Evolutionary conservation across 2,113 vertebrate species (phyloP).

Genomic region (Dicerorhinus sumatrensis): DNA sequence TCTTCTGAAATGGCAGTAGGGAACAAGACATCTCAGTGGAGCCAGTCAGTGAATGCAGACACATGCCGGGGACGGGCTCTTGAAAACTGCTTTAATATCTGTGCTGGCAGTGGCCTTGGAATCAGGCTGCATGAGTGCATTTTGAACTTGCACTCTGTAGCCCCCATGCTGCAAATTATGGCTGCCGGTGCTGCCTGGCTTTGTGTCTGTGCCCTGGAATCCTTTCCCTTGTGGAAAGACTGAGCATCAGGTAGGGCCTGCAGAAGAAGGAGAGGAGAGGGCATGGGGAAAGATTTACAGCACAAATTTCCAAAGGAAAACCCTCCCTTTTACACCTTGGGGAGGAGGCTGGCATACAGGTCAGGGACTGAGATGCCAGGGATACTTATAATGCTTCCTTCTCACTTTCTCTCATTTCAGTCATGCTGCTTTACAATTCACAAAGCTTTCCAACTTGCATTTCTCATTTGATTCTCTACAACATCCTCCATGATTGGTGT

Average conservation of each 20-base stretch:
- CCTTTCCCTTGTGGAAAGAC: not conserved
- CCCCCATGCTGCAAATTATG: not conserved
- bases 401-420: not conserved
- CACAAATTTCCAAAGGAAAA: conserved; percentile 42
- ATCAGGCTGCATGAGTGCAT: not conserved
- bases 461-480: conserved; percentile 53
- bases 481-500: not conserved
- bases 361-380: conserved; percentile 12
- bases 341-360: not conserved
- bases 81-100: conserved; percentile 25
- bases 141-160: conserved; percentile 20
- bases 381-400: conserved; percentile 35
- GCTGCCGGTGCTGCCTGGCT: not conserved
- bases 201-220: not conserved
- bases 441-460: not conserved
- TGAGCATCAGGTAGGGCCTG: not conserved
- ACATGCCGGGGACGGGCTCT: not conserved
- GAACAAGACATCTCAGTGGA: not conserved
- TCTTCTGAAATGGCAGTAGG: not conserved
- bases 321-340: not conserved
- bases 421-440: conserved; percentile 30
- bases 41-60: not conserved
- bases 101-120: not conserved
- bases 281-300: not conserved
- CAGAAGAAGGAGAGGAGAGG: not conserved